Base-by-base conservation (phyloP, 2,797 vertebrate genomes). In the Apogon hyalosoma region DNA sequence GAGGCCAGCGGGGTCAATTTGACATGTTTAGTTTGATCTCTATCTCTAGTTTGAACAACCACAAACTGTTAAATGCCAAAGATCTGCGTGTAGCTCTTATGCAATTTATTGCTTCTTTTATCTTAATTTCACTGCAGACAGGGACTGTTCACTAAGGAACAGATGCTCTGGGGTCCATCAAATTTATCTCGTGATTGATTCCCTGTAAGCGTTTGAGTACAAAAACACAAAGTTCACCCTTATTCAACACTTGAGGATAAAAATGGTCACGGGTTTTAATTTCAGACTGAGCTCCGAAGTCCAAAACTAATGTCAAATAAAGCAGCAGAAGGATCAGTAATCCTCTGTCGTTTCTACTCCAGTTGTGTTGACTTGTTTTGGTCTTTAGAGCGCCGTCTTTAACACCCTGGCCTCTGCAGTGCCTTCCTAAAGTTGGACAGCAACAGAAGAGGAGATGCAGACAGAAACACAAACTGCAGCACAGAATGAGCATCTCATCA, bases 31-130 rank as follows among this genome's bases (percentile, higher is more conserved):
- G 40, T 62, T 19, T 0, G 6, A 49, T 31, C 46, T 51, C 21
- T 42, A 19, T 63, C 21, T 53, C 38, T 31, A 2, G 42, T 59
- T 54, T 53, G 21, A 74, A 63, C 31, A 47, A 39, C 56, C 50
- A 15, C 5, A 51, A 24, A 43, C 50, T 62, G 38, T 57, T 46
- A 63, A 49, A 80, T 63, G 79, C 79, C 83, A 86, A 84, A 86
- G 65, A 74, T 69, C 50, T 56, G 40, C 48, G 41, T 62, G 55
- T 28, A 14, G 58, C 48, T 71, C 52, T 51, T 21, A 31, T 18
- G 11, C 15, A 18, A 12, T 60, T 52, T 28, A 73, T 9, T 31
- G 2, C 15, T 40, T 33, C 10, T 19, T 14, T 19, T 39, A 3
- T 3, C 40, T 10, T 1, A 6, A 12, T 45, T 24, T 48, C 24